Percentiles rank a stretch among this genome's conserved stretches.
phyloP scores from a whole-genome alignment of 2,888 invertebrate genomes.

The Melinaea marsaeus region DNA sequence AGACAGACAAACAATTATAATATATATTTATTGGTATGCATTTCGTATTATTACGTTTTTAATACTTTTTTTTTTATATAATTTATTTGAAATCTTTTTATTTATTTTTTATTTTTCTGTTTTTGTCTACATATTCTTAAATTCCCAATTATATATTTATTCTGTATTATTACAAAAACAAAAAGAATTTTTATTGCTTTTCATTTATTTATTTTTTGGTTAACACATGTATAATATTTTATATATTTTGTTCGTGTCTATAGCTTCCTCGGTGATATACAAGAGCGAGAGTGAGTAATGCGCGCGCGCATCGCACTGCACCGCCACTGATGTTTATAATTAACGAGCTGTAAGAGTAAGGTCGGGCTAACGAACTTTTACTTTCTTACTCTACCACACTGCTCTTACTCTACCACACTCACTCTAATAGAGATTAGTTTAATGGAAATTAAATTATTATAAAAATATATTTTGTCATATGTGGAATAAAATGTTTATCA shows the following conservation, averaged over 20 bases:
- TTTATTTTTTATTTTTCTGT: neutral
- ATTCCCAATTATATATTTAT: too few relatives aligned
- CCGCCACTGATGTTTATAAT: constrained; percentile 50
- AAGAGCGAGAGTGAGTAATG: constrained; percentile 66
- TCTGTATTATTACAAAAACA: too few relatives aligned
- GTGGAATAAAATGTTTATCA: too few relatives aligned
- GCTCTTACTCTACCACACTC: neutral
- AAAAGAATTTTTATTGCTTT: too few relatives aligned
- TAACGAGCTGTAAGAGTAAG: constrained; percentile 35
- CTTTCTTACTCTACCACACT: constrained; percentile 28
- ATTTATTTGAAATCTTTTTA: too few relatives aligned
- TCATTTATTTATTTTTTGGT: too few relatives aligned
- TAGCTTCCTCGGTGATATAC: constrained; percentile 34
- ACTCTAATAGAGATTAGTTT: too few relatives aligned
- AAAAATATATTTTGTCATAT: too few relatives aligned
- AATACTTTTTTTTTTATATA: too few relatives aligned
- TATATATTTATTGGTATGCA: too few relatives aligned
- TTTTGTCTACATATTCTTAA: constrained; percentile 34
- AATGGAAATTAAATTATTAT: too few relatives aligned
- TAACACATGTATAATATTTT: neutral
- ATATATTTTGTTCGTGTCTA: constrained; percentile 21
- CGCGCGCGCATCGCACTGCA: constrained; percentile 48
- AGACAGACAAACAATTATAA: neutral
- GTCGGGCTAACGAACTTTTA: constrained; percentile 34
- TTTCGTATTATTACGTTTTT: too few relatives aligned